A percentile compares a stretch with the other conserved stretches of the same genome.
These are phyloP conservation scores for Brassicogethes aeneus DNA, from an alignment of 2,888 invertebrate species.

Conservation along the genomic window DNA sequence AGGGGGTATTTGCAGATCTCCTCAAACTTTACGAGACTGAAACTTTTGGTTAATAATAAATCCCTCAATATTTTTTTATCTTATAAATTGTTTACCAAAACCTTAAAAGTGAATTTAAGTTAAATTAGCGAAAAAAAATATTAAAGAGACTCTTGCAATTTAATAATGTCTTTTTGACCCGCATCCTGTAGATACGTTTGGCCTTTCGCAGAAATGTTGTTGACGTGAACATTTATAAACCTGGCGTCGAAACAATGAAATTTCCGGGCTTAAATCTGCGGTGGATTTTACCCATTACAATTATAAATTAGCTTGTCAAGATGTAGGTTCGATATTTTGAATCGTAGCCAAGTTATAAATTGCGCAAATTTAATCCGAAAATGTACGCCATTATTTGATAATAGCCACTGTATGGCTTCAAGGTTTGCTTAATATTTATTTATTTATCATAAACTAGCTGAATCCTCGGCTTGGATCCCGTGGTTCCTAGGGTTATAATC, in stretches of 20 bases:
- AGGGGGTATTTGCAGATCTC: too few relatives aligned
- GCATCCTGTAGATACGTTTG: background rate
- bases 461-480: too few relatives aligned
- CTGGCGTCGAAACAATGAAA: slow-evolving; percentile 19
- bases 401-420: background rate
- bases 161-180: background rate
- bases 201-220: slow-evolving; percentile 10
- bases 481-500: too few relatives aligned
- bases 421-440: too few relatives aligned
- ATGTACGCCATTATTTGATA: slow-evolving; percentile 11
- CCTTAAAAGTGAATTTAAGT: too few relatives aligned
- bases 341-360: slow-evolving; percentile 13
- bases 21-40: too few relatives aligned
- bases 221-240: slow-evolving; percentile 20
- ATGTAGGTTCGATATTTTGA: slow-evolving; percentile 15
- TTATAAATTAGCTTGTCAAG: slow-evolving; percentile 19
- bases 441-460: too few relatives aligned
- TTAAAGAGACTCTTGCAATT: too few relatives aligned
- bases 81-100: too few relatives aligned
- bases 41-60: too few relatives aligned
- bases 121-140: too few relatives aligned
- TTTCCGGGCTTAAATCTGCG: slow-evolving; percentile 16
- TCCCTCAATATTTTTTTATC: too few relatives aligned
- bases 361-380: slow-evolving; percentile 12
- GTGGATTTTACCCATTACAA: slow-evolving; percentile 18